Evolutionary conservation across 2,888 invertebrate species (phyloP), one percentile per base, ranked within the genome.

Genomic region (Calephelis perditalis): DNA sequence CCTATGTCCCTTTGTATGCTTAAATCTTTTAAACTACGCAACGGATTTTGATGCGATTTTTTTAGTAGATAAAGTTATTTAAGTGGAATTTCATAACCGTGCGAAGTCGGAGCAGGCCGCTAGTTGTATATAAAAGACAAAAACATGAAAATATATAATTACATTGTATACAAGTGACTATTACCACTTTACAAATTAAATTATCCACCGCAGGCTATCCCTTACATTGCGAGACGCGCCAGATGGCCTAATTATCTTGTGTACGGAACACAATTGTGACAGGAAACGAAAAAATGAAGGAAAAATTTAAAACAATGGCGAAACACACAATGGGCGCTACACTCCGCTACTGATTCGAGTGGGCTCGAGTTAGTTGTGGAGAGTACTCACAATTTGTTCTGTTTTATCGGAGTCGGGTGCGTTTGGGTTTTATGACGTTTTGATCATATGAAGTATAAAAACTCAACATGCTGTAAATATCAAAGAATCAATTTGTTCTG

Each of bases 171-270:
- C 8, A 40, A 40, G 40, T 40, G 40, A 49, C 7, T 49, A 15
- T 49, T 26, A 8, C 49, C 26, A 58, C 46, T 36, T 58, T 58
- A 49, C 49, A 26, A 49, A 49, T 10, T 49, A 26, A 49, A 49
- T 49, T 49, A 49, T 49, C 49, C 49, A 46, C 47, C 49, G 49
- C 49, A 5, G 49, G 26, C 49, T 49, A 35, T 49, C 49, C 49
- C 49, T 35, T 26, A 26, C 49, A 49, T 26, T 15, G 26, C 47
- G n/a, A 58, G 45, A 62, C 56, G 55, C 69, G 73, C 71, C 78
- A 79, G 78, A 76, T 78, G 78, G 74, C 70, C 70, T 78, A 76
- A 79, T 77, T 77, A 78, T 73, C 70, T 68, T 67, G 63, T 65
- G 61, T 57, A 57, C 57, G 11, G 35, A 62, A 36, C 60, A 59